phyloP scores from a whole-genome alignment of 2,113 vertebrate species.

The Chloroceryle aenea region DNA sequence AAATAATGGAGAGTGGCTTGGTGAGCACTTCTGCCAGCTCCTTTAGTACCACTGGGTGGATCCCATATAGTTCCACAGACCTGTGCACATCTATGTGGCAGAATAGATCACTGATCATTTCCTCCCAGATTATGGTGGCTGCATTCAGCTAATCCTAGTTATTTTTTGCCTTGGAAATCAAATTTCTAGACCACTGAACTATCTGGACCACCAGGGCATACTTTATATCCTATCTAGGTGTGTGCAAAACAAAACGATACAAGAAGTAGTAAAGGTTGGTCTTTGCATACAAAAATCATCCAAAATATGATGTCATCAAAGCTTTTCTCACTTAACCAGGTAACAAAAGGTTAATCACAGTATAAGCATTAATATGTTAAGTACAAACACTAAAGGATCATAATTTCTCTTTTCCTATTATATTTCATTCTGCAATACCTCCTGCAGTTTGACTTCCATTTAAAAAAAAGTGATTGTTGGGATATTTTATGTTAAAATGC shows the following conservation, averaged over 20 bases:
- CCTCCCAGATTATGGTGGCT: too few species aligned
- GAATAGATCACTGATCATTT: too few species aligned
- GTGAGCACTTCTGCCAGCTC: too few species aligned
- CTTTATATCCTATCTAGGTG: background rate
- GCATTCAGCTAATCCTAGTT: background rate
- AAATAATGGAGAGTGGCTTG: too few species aligned
- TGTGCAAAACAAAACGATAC: background rate
- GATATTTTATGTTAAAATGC: background rate
- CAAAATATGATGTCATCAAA: background rate
- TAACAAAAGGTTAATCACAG: background rate
- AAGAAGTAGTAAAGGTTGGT: background rate
- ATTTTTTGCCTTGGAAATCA: background rate
- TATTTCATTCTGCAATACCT: background rate
- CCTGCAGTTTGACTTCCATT: background rate
- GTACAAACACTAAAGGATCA: background rate
- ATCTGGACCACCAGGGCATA: rapidly evolving
- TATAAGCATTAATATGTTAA: background rate
- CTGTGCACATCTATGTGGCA: too few species aligned
- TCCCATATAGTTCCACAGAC: too few species aligned
- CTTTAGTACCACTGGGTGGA: too few species aligned
- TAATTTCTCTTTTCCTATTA: background rate
- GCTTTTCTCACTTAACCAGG: background rate
- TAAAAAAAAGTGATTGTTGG: rapidly evolving
- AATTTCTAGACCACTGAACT: background rate
- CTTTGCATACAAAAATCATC: background rate